Base-by-base conservation (phyloP, 1,140 invertebrate genomes). In the Heterodera carotae region DNA sequence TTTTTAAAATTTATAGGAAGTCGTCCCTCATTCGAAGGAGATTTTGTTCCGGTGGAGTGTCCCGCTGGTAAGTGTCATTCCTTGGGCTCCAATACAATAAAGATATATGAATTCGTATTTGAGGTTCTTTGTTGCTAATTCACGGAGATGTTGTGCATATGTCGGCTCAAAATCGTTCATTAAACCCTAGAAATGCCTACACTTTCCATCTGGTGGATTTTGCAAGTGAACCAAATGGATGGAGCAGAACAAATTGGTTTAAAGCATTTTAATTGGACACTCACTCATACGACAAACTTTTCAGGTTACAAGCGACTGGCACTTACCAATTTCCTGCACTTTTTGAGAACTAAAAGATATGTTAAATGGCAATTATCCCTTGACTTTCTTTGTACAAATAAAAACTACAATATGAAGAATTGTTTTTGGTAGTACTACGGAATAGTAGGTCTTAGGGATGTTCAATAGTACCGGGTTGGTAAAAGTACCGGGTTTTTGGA, bases 111-210 rank as follows among this genome's bases (percentile, higher is more conserved):
- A 22, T 82, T 77, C 18, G 27, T 22, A 36, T 10, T 62, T 74
- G n/a, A 94, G 94, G 96, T 56, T 91, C 93, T 1, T 92, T 93
- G 78, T 92, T 98, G 64, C 85, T 98, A 7, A 93, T 99, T 68
- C 92, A 98, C 84, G 95, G 95, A 0, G 91, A 93, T 87, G 94
- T 98, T 2, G 92, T 97, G 0, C 96, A 98, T 86, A 93, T 92
- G 85, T 98, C 95, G 86, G 92, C 93, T 60, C 88, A 90, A 8
- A 99, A 98, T 88, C 91, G 89, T 72, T 96, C 94, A 0, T 84
- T 91, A 0, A 91, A 92, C 71, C 92, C 94, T n/a, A 91, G 96
- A 72, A 93, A 95, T 81, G 94, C 93, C 3, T 98, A 98, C 88
- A 97, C 96, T 6, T 97, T 96, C 88, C 96, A 99, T 88, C 91